Conservation (phyloP, 2,888 invertebrate species). For the Coenonympha glycerion region DNA sequence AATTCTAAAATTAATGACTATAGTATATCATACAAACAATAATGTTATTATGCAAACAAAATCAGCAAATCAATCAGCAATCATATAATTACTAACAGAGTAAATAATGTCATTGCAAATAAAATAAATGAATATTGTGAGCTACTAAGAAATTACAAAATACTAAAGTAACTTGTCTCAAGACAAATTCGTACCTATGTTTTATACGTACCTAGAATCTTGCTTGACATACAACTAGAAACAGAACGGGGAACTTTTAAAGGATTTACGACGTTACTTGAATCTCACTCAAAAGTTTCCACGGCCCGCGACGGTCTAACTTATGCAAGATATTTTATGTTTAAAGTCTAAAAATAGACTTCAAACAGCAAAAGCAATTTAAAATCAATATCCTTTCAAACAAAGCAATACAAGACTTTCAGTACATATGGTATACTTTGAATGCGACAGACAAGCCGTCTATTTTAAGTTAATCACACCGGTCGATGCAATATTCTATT, state of each 20-base stretch:
- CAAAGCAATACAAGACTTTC: constrained; percentile 13
- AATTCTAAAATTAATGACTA: too few species aligned
- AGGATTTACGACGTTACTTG: constrained; percentile 29
- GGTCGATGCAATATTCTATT: constrained; percentile 12
- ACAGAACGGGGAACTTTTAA: constrained; percentile 28
- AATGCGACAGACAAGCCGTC: constrained; percentile 12
- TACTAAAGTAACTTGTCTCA: constrained; percentile 38
- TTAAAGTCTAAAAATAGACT: constrained; percentile 26
- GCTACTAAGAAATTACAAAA: background rate
- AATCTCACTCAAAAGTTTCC: constrained; percentile 28
- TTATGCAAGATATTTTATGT: constrained; percentile 27
- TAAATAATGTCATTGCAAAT: too few species aligned
- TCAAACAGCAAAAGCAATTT: constrained; percentile 27
- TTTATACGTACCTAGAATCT: constrained; percentile 37
- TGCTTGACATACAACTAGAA: constrained; percentile 32
- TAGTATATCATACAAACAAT: too few species aligned
- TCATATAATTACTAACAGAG: too few species aligned
- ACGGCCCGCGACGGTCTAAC: constrained; percentile 27
- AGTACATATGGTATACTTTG: constrained; percentile 6
- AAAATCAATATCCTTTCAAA: constrained; percentile 27
- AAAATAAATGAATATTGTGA: too few species aligned
- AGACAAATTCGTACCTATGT: constrained; percentile 44
- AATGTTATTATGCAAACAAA: too few species aligned
- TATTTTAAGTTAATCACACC: constrained; percentile 16
- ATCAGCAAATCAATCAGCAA: too few species aligned